Evolutionary conservation across 2,113 vertebrate genomes (phyloP).

Genomic region (Halcyon senegalensis): DNA sequence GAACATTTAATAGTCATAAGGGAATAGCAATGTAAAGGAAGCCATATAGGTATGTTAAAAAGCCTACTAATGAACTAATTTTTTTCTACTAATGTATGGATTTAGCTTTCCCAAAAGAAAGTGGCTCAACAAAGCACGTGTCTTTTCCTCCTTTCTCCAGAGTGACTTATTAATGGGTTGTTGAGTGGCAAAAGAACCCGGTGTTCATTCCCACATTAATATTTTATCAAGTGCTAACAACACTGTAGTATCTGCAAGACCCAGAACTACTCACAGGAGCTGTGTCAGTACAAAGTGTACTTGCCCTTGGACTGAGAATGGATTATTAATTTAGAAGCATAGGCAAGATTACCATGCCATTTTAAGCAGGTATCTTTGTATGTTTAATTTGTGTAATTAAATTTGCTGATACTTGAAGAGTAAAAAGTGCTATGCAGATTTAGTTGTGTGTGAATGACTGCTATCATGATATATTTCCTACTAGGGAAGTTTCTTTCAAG

Average conservation of each 20-base stretch:
- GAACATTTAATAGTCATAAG: not conserved
- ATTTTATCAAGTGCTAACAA: conserved; percentile 35
- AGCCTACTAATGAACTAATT: not conserved
- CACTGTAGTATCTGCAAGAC: not conserved
- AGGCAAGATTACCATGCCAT: not conserved
- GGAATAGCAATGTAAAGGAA: conserved; percentile 8
- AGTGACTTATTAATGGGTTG: not conserved
- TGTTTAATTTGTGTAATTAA: conserved; percentile 19
- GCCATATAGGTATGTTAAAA: not conserved
- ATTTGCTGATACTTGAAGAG: not conserved
- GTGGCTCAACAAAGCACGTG: not conserved
- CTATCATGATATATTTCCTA: not conserved
- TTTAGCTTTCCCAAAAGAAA: conserved; percentile 22
- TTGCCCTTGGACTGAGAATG: not conserved
- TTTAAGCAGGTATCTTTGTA: not conserved
- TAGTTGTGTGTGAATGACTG: not conserved
- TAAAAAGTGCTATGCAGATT: not conserved
- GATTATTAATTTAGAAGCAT: not conserved
- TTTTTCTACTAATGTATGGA: not conserved
- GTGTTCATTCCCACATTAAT: conserved; percentile 8
- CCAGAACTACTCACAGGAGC: not conserved
- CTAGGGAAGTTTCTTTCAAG: not conserved
- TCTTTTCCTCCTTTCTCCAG: not conserved
- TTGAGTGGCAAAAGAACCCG: conserved; percentile 8
- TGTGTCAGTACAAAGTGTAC: not conserved